Evolutionary conservation across 2,113 vertebrate genomes (phyloP).

Genomic region (Callionymus lyra): DNA sequence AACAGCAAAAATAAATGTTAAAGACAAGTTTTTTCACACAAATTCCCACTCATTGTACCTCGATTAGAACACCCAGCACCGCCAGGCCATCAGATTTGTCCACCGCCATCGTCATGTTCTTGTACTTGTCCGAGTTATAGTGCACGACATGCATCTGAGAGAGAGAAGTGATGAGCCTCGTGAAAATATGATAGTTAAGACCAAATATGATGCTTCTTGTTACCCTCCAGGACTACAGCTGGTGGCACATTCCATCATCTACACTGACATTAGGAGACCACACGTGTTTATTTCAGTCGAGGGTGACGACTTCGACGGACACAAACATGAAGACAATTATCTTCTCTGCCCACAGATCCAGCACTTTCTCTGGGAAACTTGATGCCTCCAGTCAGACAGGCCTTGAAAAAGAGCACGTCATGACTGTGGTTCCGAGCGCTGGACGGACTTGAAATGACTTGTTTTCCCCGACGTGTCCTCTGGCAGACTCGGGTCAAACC

Average conservation of each 20-base stretch:
- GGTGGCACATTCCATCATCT: too few relatives aligned
- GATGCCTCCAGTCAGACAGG: constrained; percentile 38
- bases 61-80: constrained; percentile 82
- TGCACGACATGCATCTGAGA: constrained; percentile 87
- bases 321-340: too few relatives aligned
- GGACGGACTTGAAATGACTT: constrained; percentile 34
- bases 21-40: too few relatives aligned
- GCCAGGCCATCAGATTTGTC: constrained; percentile 83
- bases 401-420: constrained; percentile 33
- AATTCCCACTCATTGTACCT: constrained; percentile 76
- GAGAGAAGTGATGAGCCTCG: constrained; percentile 18
- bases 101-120: constrained; percentile 67
- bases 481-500: constrained; percentile 44
- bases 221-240: too few relatives aligned
- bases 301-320: too few relatives aligned
- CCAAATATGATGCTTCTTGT: too few relatives aligned
- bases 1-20: too few relatives aligned
- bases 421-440: constrained; percentile 46
- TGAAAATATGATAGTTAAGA: too few relatives aligned
- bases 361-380: constrained; percentile 23
- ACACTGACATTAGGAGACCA: too few relatives aligned
- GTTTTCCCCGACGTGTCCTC: constrained; percentile 27
- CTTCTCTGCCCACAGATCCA: too few relatives aligned
- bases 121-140: constrained; percentile 87
- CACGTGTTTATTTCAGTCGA: too few relatives aligned